Evolutionary conservation across 1,140 invertebrate species (phyloP), one percentile per base, ranked within the genome.

Genomic region (Mamestra configurata): DNA sequence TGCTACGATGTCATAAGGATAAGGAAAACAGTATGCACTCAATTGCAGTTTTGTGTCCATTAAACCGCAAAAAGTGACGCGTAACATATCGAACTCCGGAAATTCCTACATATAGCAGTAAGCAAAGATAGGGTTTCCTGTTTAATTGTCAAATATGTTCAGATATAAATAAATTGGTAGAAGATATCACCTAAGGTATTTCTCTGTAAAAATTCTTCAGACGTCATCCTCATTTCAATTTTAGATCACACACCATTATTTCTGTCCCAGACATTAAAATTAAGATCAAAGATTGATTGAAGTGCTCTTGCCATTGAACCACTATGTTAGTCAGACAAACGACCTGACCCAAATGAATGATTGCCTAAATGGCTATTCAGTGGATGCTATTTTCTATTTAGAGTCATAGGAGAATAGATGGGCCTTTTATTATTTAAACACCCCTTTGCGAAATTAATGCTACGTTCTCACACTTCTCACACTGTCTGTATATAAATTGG

Each of bases 361-460:
- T 79, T 61, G 77, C 37, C 55, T 61, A 79, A 79, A 72, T 61
- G 77, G 22, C 55, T 61, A 79, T 79, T 49, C 55, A 49, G 11
- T 24, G 18, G 40, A 7, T 22, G 55, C 51, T 72, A 79, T 79
- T 72, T 79, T 79, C 77, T 71, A 79, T 79, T 79, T 61, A 78
- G 8, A 72, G 53, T 71, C 64, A 57, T 79, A 57, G 31, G 11
- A 59, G 64, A 40, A 77, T 72, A 71, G 46, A 72, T 61, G 77
- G 51, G 20, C 18, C 66, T 79, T 79, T 51, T 79, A 79, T 79
- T 79, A 72, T 79, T 72, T 79, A 79, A 79, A 70, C 68, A 79
- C 68, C 77, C 68, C 68, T 79, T 64, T 49, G 77, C 64, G 53
- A 72, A 61, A 79, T 61, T 77, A 79, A 35, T 72, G 66, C n/a